Evolutionary conservation across 2,797 vertebrate species (phyloP).

Genomic region (Chelon labrosus): DNA sequence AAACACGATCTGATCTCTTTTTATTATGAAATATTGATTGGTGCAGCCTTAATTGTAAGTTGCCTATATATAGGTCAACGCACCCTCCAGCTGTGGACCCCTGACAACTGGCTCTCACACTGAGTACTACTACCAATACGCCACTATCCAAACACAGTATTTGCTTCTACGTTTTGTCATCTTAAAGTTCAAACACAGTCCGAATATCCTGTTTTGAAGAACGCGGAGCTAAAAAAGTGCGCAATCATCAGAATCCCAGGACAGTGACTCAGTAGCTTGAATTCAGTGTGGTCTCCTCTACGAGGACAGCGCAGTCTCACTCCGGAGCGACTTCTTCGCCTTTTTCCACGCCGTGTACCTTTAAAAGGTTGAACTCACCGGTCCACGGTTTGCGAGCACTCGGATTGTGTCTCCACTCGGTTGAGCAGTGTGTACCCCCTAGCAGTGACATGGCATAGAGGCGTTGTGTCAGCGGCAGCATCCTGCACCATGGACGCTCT

Average conservation of each 20-base stretch:
- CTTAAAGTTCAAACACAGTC: not conserved
- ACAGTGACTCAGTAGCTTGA: conserved; percentile 52
- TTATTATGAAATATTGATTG: not conserved
- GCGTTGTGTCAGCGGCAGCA: conserved; percentile 50
- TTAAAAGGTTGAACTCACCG: conserved; percentile 80
- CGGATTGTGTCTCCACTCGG: conserved; percentile 49
- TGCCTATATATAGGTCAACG: not conserved
- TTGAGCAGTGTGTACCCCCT: conserved; percentile 56
- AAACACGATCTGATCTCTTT: too few species aligned
- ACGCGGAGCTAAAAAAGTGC: conserved; percentile 35
- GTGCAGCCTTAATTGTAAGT: not conserved
- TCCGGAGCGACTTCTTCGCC: conserved; percentile 4
- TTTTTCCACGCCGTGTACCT: conserved; percentile 65
- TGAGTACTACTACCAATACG: not conserved
- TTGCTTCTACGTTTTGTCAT: not conserved
- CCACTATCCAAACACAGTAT: conserved; percentile 5
- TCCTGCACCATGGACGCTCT: conserved; percentile 73
- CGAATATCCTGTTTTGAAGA: conserved; percentile 72
- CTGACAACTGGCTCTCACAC: conserved; percentile 1
- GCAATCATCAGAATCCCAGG: conserved; percentile 50
- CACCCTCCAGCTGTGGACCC: not conserved
- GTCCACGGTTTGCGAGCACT: conserved; percentile 13
- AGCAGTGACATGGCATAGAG: conserved; percentile 77
- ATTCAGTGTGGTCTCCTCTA: conserved; percentile 25
- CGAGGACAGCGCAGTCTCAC: conserved; percentile 48